These are phyloP conservation scores for Heteromurus nitidus DNA, from an alignment of 2,888 invertebrate genomes.

Conservation along the genomic window DNA sequence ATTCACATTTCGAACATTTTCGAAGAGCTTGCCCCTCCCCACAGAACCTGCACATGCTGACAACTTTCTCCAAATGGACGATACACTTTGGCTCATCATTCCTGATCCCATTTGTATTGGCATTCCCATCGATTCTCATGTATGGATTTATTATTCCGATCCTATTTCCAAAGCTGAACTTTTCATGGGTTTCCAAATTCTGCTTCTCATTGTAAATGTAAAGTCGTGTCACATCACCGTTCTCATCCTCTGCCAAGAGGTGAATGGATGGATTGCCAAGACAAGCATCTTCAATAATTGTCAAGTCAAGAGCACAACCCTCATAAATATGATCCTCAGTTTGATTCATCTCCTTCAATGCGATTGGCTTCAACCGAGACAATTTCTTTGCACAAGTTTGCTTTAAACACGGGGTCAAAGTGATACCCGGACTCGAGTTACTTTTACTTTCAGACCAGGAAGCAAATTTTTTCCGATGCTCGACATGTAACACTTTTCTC, in stretches of 20 bases:
- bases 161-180: slow-evolving; percentile 30
- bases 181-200: slow-evolving; percentile 11
- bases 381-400: not conserved
- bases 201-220: slow-evolving; percentile 44
- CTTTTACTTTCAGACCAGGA: not conserved
- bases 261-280: slow-evolving; percentile 9
- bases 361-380: slow-evolving; percentile 31
- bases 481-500: not conserved
- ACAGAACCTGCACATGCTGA: slow-evolving; percentile 31
- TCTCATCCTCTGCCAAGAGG: slow-evolving; percentile 33
- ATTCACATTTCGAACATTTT: slow-evolving; percentile 14
- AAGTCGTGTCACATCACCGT: slow-evolving; percentile 19
- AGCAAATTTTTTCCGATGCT: not conserved
- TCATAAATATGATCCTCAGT: slow-evolving; percentile 47
- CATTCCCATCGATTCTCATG: not conserved
- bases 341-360: slow-evolving; percentile 37
- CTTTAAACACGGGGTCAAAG: not conserved
- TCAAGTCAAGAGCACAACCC: slow-evolving; percentile 29
- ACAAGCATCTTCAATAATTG: slow-evolving; percentile 54
- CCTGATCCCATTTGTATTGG: not conserved
- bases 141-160: slow-evolving; percentile 45
- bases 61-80: not conserved
- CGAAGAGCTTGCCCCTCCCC: slow-evolving; percentile 6
- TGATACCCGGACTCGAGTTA: not conserved
- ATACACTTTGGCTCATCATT: slow-evolving; percentile 1